A percentile compares a stretch with the other conserved stretches of the same genome.
These are phyloP conservation scores for Alloplasta piceator DNA, from an alignment of 2,888 invertebrate genomes.

Conservation along the genomic window DNA sequence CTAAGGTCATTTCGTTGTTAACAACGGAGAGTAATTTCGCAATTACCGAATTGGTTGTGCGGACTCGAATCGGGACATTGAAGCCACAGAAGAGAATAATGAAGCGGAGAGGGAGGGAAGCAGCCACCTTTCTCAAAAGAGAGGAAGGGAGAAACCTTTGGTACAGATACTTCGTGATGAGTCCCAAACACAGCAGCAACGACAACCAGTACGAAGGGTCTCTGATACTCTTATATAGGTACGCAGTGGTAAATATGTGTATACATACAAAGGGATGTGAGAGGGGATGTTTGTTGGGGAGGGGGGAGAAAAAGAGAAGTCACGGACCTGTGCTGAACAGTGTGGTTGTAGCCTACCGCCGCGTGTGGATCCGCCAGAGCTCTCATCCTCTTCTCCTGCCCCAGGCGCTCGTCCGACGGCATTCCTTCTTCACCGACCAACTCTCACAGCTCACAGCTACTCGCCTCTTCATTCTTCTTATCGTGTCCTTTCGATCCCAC, in stretches of 20 bases:
- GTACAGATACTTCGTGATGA: slow-evolving; percentile 24
- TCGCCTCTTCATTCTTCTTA: slow-evolving; percentile 76
- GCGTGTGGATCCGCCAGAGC: slow-evolving; percentile 69
- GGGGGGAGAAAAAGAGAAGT: slow-evolving; percentile 61
- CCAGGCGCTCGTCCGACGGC: slow-evolving; percentile 83
- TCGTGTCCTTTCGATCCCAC: slow-evolving; percentile 71
- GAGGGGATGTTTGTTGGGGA: not conserved
- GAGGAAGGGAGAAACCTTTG: not conserved
- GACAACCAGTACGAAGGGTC: slow-evolving; percentile 52
- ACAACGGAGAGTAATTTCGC: slow-evolving; percentile 15
- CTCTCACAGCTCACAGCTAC: slow-evolving; percentile 72
- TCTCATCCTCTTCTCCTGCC: slow-evolving; percentile 73
- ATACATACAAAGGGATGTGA: slow-evolving; percentile 24
- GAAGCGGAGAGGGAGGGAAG: not conserved
- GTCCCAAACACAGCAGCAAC: slow-evolving; percentile 61
- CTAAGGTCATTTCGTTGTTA: slow-evolving; percentile 2
- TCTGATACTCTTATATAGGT: slow-evolving; percentile 56
- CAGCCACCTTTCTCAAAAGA: not conserved
- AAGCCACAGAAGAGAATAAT: slow-evolving; percentile 23
- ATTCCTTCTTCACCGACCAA: slow-evolving; percentile 79
- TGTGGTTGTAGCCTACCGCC: slow-evolving; percentile 62
- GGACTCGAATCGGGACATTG: slow-evolving; percentile 11
- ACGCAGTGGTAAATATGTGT: slow-evolving; percentile 30
- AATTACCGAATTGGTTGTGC: slow-evolving; percentile 1
- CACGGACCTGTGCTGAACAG: slow-evolving; percentile 60